phyloP scores from a whole-genome alignment of 2,888 invertebrate species.

The Euplagia quadripunctaria region DNA sequence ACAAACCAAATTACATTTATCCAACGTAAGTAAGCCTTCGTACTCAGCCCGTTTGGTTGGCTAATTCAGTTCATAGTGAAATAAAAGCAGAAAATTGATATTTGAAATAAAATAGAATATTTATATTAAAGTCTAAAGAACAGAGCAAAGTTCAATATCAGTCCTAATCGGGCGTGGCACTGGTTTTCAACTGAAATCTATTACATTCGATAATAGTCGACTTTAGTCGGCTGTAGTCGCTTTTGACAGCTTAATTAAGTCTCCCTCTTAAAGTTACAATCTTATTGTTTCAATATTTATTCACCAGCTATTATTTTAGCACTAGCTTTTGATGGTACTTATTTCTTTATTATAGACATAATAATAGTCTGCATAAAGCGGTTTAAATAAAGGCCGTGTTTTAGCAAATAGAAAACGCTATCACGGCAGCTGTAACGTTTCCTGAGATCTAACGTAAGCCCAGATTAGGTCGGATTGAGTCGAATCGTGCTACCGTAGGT shows the following conservation, averaged over 20 bases:
- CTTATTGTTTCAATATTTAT: not conserved
- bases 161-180: not conserved
- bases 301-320: not conserved
- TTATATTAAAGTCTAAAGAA: not conserved
- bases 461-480: conserved; percentile 78
- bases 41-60: too few species aligned
- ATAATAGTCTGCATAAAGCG: conserved; percentile 15
- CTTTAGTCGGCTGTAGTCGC: not conserved
- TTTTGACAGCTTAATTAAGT: conserved; percentile 3
- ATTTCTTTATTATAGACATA: not conserved
- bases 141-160: not conserved
- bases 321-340: conserved; percentile 11
- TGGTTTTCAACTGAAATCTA: not conserved
- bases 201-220: not conserved
- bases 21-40: too few species aligned
- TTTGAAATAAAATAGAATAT: not conserved
- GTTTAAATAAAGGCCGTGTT: conserved; percentile 47
- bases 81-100: too few species aligned
- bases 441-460: conserved; percentile 78
- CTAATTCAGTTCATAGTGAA: too few species aligned
- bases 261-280: conserved; percentile 1
- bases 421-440: conserved; percentile 74
- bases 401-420: conserved; percentile 71
- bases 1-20: too few species aligned
- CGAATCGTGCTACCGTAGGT: conserved; percentile 59